Conservation (phyloP, 2,113 vertebrate species). For the Turdus rufiventris region DNA sequence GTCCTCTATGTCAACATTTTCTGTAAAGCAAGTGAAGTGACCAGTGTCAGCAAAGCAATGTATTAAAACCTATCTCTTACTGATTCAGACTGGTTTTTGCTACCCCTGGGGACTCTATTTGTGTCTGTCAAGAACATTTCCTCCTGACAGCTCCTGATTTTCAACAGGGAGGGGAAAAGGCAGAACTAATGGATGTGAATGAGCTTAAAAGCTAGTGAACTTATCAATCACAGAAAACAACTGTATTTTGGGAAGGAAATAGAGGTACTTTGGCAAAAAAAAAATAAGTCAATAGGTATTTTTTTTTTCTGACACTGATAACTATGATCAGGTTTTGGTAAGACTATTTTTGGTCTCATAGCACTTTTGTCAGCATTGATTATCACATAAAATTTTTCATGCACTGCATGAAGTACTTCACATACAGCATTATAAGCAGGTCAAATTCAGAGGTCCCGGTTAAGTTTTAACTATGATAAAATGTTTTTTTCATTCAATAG, state of each 20-base stretch:
- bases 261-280: slow-evolving; percentile 44
- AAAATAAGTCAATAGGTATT: slow-evolving; percentile 38
- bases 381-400: slow-evolving; percentile 14
- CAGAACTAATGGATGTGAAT: slow-evolving; percentile 74
- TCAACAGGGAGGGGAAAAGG: slow-evolving; percentile 62
- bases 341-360: background rate
- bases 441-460: background rate
- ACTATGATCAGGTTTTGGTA: slow-evolving; percentile 23
- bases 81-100: slow-evolving; percentile 31
- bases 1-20: slow-evolving; percentile 1
- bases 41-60: slow-evolving; percentile 52
- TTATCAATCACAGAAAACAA: slow-evolving; percentile 72
- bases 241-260: slow-evolving; percentile 60
- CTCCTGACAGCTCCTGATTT: slow-evolving; percentile 74
- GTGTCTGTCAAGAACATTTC: slow-evolving; percentile 67
- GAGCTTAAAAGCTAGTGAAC: slow-evolving; percentile 70
- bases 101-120: slow-evolving; percentile 61
- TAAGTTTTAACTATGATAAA: background rate
- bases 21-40: slow-evolving; percentile 8
- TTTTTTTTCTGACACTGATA: slow-evolving; percentile 57
- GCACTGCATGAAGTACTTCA: background rate
- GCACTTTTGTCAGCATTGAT: slow-evolving; percentile 6
- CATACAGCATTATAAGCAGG: background rate
- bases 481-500: background rate
- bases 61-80: slow-evolving; percentile 59